A percentile compares a stretch with the other conserved stretches of the same genome.
Conservation (phyloP, 2,888 invertebrate species). For the Ischnus inquisitorius region DNA sequence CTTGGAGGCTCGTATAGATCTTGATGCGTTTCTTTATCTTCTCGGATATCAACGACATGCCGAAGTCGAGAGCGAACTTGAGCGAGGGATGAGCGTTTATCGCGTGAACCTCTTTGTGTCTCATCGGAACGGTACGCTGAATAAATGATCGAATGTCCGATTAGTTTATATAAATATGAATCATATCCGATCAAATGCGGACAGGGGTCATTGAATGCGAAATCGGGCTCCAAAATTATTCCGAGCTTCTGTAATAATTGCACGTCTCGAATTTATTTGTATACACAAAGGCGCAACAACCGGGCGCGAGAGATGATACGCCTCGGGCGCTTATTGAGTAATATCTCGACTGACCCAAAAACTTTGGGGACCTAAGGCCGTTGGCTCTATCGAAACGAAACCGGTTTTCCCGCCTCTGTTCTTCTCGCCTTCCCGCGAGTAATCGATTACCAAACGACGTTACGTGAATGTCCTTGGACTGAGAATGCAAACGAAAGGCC, state of each 20-base stretch:
- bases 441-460: slow-evolving; percentile 71
- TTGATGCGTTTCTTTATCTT: slow-evolving; percentile 91
- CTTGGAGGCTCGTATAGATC: slow-evolving; percentile 89
- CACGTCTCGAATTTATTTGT: not conserved
- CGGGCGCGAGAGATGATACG: slow-evolving; percentile 13
- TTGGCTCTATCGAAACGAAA: slow-evolving; percentile 34
- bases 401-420: slow-evolving; percentile 27
- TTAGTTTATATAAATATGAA: not conserved
- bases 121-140: slow-evolving; percentile 91
- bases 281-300: not conserved
- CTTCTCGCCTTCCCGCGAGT: slow-evolving; percentile 29
- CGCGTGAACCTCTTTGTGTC: slow-evolving; percentile 93
- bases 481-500: slow-evolving; percentile 25
- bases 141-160: not conserved
- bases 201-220: not conserved
- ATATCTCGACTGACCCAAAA: slow-evolving; percentile 38
- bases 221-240: slow-evolving; percentile 3
- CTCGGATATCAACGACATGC: slow-evolving; percentile 91
- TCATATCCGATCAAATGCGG: not conserved
- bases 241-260: not conserved
- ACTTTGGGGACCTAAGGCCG: slow-evolving; percentile 4
- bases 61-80: slow-evolving; percentile 92
- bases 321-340: slow-evolving; percentile 41
- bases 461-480: slow-evolving; percentile 75
- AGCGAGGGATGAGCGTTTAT: slow-evolving; percentile 91